phyloP scores from a whole-genome alignment of 92 coral and sea anemone species.

The Ricordea florida region DNA sequence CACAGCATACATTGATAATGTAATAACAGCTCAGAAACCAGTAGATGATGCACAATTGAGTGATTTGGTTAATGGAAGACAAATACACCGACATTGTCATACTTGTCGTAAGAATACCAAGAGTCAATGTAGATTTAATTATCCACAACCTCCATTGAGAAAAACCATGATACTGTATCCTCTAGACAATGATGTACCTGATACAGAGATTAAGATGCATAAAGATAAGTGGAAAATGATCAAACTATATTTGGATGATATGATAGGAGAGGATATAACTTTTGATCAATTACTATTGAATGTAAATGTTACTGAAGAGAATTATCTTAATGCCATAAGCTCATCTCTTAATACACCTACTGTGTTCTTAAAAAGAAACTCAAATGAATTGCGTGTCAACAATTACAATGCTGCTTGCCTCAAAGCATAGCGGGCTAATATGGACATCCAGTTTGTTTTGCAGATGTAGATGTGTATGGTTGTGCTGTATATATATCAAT shows the following conservation, averaged over 20 bases:
- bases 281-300: slow-evolving; percentile 27
- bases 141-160: no score
- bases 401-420: slow-evolving; percentile 51
- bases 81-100: no score
- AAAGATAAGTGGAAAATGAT: no score
- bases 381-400: slow-evolving; percentile 27
- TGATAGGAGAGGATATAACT: no score
- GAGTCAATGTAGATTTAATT: no score
- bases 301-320: slow-evolving; percentile 15
- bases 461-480: slow-evolving; percentile 54
- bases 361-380: slow-evolving; percentile 27
- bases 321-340: slow-evolving; percentile 26
- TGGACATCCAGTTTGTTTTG: slow-evolving; percentile 47
- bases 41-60: no score
- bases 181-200: no score
- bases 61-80: no score
- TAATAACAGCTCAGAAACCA: slow-evolving; percentile 25
- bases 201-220: no score
- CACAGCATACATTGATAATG: slow-evolving; percentile 14
- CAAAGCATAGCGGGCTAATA: slow-evolving; percentile 50
- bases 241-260: no score
- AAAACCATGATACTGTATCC: no score
- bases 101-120: no score
- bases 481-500: slow-evolving; percentile 38
- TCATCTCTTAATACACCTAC: slow-evolving; percentile 46